These are phyloP conservation scores for Carterocephalus palaemon DNA, from an alignment of 2,888 invertebrate genomes.

Conservation along the genomic window DNA sequence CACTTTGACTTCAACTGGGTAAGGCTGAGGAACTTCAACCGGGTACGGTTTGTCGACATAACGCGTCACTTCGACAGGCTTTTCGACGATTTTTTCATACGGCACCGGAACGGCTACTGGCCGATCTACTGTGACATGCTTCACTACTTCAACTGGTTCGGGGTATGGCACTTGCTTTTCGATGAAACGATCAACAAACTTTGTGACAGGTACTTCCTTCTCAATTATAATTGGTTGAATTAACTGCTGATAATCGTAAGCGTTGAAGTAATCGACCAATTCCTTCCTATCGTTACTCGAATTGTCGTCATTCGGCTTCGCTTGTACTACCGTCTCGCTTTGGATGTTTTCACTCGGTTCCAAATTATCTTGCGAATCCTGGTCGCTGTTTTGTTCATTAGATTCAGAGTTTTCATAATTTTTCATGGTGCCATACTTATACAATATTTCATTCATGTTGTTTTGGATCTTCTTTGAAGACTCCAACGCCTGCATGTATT, in stretches of 20 bases:
- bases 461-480: constrained; percentile 58
- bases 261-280: constrained; percentile 42
- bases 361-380: constrained; percentile 47
- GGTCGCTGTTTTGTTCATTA: constrained; percentile 37
- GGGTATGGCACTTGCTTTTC: constrained; percentile 69
- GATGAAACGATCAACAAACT: constrained; percentile 64
- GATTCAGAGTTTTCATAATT: constrained; percentile 47
- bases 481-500: constrained; percentile 58
- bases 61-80: constrained; percentile 70
- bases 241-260: constrained; percentile 49
- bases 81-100: constrained; percentile 76
- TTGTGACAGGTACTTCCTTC: constrained; percentile 68
- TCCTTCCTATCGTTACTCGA: constrained; percentile 44
- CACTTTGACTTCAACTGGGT: constrained; percentile 75
- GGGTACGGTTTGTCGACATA: constrained; percentile 80
- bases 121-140: constrained; percentile 61
- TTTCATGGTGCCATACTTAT: constrained; percentile 31
- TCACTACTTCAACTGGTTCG: constrained; percentile 54
- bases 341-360: constrained; percentile 58
- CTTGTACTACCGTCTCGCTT: constrained; percentile 43
- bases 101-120: constrained; percentile 65
- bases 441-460: constrained; percentile 47
- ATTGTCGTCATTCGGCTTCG: constrained; percentile 45
- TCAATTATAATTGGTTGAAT: constrained; percentile 70
- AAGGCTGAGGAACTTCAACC: constrained; percentile 67